Evolutionary conservation across 2,888 invertebrate genomes (phyloP).

Genomic region (Bruchidius siliquastri): DNA sequence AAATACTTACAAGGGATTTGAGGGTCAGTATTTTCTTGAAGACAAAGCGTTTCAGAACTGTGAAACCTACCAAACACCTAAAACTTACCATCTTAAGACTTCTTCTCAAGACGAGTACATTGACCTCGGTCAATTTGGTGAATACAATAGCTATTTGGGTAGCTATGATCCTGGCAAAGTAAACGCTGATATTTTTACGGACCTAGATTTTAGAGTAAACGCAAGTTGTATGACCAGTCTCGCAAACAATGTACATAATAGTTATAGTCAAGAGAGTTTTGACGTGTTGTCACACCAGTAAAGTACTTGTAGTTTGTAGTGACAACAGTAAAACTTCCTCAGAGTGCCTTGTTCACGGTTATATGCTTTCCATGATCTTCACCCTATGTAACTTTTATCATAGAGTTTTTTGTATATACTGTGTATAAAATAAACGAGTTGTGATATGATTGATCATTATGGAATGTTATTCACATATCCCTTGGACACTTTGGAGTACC

Average conservation of each 20-base stretch:
- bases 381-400: constrained; percentile 12
- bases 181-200: constrained; percentile 36
- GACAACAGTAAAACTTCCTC: constrained; percentile 27
- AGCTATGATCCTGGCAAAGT: constrained; percentile 36
- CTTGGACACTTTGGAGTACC: no score
- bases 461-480: no score
- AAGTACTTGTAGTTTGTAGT: constrained; percentile 7
- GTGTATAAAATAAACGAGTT: constrained; percentile 24
- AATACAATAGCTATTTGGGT: constrained; percentile 37
- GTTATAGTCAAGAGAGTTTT: constrained; percentile 28
- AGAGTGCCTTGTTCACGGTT: constrained; percentile 28
- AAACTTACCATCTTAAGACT: constrained; percentile 26
- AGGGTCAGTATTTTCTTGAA: constrained; percentile 21
- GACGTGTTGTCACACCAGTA: constrained; percentile 32
- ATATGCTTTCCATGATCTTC: constrained; percentile 34
- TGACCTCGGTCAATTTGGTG: constrained; percentile 39
- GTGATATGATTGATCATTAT: constrained; percentile 11
- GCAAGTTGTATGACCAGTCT: constrained; percentile 21
- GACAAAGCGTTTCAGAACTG: constrained; percentile 30
- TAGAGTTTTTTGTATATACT: constrained; percentile 22
- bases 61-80: constrained; percentile 27
- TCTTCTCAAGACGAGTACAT: constrained; percentile 34
- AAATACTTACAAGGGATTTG: constrained; percentile 15
- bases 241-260: constrained; percentile 26
- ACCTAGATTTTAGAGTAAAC: constrained; percentile 43